These are phyloP conservation scores for Macaria notata DNA, from an alignment of 2,888 invertebrate genomes.

Conservation along the genomic window DNA sequence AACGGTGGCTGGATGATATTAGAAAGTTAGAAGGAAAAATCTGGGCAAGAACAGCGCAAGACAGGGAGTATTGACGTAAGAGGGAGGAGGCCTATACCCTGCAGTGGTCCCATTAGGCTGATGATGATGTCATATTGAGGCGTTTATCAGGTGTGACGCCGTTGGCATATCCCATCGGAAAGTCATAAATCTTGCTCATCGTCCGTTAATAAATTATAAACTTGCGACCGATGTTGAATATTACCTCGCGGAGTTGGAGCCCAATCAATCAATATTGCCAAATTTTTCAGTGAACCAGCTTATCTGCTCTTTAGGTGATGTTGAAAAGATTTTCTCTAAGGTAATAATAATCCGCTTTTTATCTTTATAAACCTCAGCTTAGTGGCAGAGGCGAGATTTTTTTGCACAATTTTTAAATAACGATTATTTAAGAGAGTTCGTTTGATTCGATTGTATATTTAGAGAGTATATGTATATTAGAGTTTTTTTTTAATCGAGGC, in stretches of 20 bases:
- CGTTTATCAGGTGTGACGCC: too few species aligned
- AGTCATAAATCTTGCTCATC: conserved; percentile 26
- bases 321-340: conserved; percentile 22
- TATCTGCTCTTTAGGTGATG: conserved; percentile 23
- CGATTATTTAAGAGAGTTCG: too few species aligned
- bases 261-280: conserved; percentile 28
- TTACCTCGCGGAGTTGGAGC: conserved; percentile 26
- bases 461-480: too few species aligned
- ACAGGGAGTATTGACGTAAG: too few species aligned
- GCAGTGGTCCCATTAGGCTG: too few species aligned
- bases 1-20: too few species aligned
- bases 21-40: too few species aligned
- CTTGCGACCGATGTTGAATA: conserved; percentile 28
- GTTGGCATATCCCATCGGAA: conserved; percentile 18
- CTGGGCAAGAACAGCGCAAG: too few species aligned
- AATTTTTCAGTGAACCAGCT: conserved; percentile 28
- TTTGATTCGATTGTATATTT: too few species aligned
- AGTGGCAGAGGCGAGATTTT: conserved; percentile 6
- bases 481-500: too few species aligned
- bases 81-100: too few species aligned
- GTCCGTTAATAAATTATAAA: conserved; percentile 26
- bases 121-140: too few species aligned
- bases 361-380: conserved; percentile 16
- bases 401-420: background rate
- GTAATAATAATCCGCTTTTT: conserved; percentile 18